A percentile compares a stretch with the other conserved stretches of the same genome.
Conservation (phyloP, 1,140 invertebrate genomes). For the Portunus trituberculatus region DNA sequence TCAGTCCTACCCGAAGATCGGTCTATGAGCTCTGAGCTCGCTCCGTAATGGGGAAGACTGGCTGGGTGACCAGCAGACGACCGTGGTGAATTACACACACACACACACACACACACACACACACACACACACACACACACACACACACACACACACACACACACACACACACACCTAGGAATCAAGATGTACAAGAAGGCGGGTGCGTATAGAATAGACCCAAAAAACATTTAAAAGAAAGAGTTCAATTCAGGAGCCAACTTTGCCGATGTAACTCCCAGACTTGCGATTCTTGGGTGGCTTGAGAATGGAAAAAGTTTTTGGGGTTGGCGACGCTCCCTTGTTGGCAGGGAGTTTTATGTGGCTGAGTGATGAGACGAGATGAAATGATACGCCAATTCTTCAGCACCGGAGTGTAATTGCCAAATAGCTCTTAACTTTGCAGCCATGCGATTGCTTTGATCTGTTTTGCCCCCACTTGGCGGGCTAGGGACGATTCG, state of each 20-base stretch:
- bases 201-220: neutral
- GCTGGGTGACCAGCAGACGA: no score
- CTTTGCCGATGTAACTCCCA: neutral
- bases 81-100: no score
- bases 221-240: constrained; percentile 5
- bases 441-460: neutral
- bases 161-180: neutral
- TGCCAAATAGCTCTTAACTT: neutral
- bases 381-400: constrained; percentile 14
- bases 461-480: neutral
- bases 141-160: constrained; percentile 20
- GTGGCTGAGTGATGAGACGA: neutral
- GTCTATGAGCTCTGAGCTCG: no score
- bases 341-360: neutral
- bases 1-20: no score
- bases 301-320: constrained; percentile 22
- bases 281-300: neutral
- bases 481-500: neutral
- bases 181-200: neutral
- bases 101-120: neutral
- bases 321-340: neutral
- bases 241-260: neutral
- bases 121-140: neutral
- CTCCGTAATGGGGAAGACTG: no score
- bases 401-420: neutral